A percentile compares a stretch with the other conserved stretches of the same genome.
Evolutionary conservation across 2,113 vertebrate species (phyloP).

Genomic region (Sminthopsis crassicaudata): DNA sequence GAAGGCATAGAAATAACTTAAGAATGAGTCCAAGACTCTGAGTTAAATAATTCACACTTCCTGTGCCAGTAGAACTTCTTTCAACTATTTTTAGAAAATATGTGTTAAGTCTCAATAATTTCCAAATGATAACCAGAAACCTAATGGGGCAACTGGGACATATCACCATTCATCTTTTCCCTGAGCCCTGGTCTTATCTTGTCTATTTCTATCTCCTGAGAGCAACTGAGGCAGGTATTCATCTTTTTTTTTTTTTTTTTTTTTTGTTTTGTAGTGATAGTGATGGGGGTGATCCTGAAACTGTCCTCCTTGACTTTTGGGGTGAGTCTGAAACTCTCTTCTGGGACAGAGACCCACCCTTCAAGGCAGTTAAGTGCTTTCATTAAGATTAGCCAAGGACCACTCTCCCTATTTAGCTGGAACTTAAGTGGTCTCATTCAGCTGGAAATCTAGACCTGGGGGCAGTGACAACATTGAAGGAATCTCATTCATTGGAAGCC

Average conservation of each 20-base stretch:
- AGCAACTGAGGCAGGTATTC: neutral
- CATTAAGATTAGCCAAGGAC: too few relatives aligned
- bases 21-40: neutral
- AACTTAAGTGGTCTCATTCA: too few relatives aligned
- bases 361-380: too few relatives aligned
- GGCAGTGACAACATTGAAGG: too few relatives aligned
- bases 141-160: rapidly evolving
- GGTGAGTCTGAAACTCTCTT: too few relatives aligned
- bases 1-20: neutral
- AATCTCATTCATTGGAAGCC: too few relatives aligned
- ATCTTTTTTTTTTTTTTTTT: neutral
- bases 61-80: neutral
- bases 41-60: neutral
- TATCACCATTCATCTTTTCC: neutral
- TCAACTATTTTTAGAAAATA: slow-evolving; percentile 1
- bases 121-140: neutral
- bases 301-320: too few relatives aligned
- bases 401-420: too few relatives aligned
- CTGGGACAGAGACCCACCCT: too few relatives aligned
- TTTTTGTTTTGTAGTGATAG: neutral
- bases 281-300: neutral
- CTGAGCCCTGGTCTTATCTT: neutral
- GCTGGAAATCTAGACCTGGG: too few relatives aligned
- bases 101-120: neutral
- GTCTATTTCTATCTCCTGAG: neutral